These are phyloP conservation scores for Lasioglossum vierecki DNA, from an alignment of 2,888 invertebrate species.

Conservation along the genomic window DNA sequence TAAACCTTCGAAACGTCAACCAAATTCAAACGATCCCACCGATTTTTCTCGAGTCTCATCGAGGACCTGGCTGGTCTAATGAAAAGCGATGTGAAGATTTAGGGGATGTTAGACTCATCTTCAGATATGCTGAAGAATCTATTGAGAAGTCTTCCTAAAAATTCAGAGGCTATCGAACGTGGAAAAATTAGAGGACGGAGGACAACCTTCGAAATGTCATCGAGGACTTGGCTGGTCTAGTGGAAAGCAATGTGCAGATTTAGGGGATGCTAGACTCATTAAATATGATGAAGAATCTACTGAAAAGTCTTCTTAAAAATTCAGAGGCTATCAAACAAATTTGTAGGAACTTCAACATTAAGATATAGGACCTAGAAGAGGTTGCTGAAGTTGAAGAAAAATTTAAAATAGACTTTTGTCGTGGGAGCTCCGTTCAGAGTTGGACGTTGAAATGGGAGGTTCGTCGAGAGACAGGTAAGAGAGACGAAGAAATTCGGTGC, in stretches of 20 bases:
- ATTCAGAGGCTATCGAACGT: neutral
- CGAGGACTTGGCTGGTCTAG: no score
- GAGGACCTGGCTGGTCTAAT: neutral
- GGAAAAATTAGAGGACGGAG: neutral
- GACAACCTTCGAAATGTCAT: no score
- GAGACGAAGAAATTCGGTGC: conserved; percentile 24
- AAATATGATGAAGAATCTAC: no score
- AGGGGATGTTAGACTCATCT: neutral
- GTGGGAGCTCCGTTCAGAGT: neutral
- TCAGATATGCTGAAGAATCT: neutral
- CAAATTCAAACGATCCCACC: neutral
- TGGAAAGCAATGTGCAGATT: no score
- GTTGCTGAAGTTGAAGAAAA: neutral
- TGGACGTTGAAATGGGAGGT: neutral
- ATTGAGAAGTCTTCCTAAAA: neutral
- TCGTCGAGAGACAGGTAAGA: neutral
- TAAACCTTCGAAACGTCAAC: neutral
- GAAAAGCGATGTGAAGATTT: neutral
- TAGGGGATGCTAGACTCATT: no score
- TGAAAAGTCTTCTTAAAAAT: neutral
- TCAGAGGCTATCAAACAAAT: neutral
- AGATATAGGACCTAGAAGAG: neutral
- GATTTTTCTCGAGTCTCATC: neutral
- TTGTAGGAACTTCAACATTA: neutral
- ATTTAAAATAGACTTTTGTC: neutral